Evolutionary conservation across 2,888 invertebrate genomes (phyloP).

Genomic region (Melinopterus prodromus): DNA sequence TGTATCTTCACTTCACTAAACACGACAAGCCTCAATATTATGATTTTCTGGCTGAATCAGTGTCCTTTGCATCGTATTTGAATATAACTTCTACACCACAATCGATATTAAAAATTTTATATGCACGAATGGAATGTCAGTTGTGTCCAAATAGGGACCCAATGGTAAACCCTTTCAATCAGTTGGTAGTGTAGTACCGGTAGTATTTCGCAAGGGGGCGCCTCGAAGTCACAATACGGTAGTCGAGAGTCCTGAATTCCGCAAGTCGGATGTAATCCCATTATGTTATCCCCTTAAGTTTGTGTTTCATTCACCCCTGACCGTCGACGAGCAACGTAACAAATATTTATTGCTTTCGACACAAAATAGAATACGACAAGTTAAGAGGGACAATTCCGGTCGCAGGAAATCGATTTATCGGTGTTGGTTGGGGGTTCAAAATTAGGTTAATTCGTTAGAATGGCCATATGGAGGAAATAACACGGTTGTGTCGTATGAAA

Average conservation of each 20-base stretch:
- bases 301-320: constrained; percentile 4
- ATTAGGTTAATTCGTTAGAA: background rate
- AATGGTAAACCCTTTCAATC: background rate
- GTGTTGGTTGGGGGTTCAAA: background rate
- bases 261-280: background rate
- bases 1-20: no score
- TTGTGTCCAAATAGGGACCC: no score
- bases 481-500: no score
- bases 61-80: no score
- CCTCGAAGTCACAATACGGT: background rate
- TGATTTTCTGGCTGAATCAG: no score
- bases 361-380: background rate
- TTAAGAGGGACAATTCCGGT: background rate
- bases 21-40: no score
- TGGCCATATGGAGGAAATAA: background rate
- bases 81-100: background rate
- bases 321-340: background rate
- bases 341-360: background rate
- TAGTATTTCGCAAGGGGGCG: background rate
- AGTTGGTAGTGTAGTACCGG: background rate
- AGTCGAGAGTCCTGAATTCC: background rate
- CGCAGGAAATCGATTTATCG: background rate
- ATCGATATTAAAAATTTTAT: background rate
- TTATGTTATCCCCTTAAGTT: constrained; percentile 1
- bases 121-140: no score